phyloP scores from a whole-genome alignment of 1,140 invertebrate species.

The Myzus persicae region DNA sequence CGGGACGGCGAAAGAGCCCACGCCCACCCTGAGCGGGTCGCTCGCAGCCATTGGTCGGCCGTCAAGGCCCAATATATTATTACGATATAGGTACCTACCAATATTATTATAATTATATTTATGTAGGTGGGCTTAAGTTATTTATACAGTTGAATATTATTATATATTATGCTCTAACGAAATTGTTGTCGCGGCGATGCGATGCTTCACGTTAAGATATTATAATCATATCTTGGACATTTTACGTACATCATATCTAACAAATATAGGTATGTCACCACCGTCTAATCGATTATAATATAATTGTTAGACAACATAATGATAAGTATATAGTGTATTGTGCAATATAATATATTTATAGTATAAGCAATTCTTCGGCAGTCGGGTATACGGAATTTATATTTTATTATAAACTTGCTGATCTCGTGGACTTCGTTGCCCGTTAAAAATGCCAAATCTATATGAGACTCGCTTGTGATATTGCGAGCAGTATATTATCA shows the following conservation, averaged over 20 bases:
- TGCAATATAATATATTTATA: too few relatives aligned
- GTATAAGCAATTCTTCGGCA: too few relatives aligned
- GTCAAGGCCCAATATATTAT: background rate
- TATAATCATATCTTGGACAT: background rate
- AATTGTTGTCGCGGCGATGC: background rate
- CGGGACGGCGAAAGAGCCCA: background rate
- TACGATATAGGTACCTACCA: background rate
- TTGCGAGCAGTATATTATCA: too few relatives aligned
- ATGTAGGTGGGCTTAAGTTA: background rate
- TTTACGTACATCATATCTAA: background rate
- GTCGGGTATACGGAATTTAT: too few relatives aligned
- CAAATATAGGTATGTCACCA: background rate
- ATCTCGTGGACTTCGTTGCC: too few relatives aligned
- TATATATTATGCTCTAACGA: background rate
- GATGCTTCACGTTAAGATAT: background rate
- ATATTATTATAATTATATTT: slow-evolving; percentile 5
- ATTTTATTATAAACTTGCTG: too few relatives aligned
- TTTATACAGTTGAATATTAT: background rate
- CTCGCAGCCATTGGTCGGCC: background rate
- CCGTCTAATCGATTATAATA: background rate
- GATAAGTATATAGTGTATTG: background rate
- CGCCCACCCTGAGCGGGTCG: background rate
- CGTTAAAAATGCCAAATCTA: too few relatives aligned
- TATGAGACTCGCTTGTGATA: too few relatives aligned
- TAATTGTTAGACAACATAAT: background rate